Base-by-base conservation (phyloP, 2,113 vertebrate genomes). In the Thinocorus orbignyianus region DNA sequence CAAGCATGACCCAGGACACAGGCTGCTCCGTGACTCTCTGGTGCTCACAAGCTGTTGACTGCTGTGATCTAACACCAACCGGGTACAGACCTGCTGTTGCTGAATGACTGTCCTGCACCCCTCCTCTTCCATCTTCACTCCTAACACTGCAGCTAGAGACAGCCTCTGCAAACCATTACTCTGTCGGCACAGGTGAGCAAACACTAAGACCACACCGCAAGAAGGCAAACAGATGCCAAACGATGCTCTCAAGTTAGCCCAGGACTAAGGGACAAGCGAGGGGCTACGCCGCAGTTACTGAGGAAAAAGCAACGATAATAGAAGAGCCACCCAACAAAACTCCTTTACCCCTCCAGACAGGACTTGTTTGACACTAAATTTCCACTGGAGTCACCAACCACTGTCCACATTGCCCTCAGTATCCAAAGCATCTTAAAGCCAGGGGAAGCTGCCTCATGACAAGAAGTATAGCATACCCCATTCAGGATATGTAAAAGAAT, bases 131-230 rank as follows among this genome's bases (percentile, higher is more conserved):
- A 2, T 5, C 37, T 64, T 49, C 46, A 6, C 23, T 65, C 22
- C 24, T 31, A 62, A 46, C 13, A 6, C 37, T 58, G 58, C 54
- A 41, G 42, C 55, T 48, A 68, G 20, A 84, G 49, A 17, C 28
- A 64, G 37, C 31, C 30, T 83, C 62, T 86, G 72, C 65, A 73
- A 87, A 80, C 26, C 28, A 15, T 7, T 65, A 30, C 58, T 44
- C 39, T 80, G 64, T 57, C 84, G 58, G 82, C n/a, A 74, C 90
- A 96, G 92, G 88, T 88, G 92, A 96, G 88, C 81, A 95, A 97
- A 96, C 92, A 91, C 10, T 11, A 33, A 69, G 64, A 49, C 25
- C 39, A 12, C 57, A 28, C 46, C 66, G 39, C 2, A 58, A 57
- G 86, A 88, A 86, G 52, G 72, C 55, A 89, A 92, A 78, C 31